Percentiles rank a stretch among this genome's conserved stretches.
Evolutionary conservation across 2,797 vertebrate genomes (phyloP).

Genomic region (Tokudaia muenninki): DNA sequence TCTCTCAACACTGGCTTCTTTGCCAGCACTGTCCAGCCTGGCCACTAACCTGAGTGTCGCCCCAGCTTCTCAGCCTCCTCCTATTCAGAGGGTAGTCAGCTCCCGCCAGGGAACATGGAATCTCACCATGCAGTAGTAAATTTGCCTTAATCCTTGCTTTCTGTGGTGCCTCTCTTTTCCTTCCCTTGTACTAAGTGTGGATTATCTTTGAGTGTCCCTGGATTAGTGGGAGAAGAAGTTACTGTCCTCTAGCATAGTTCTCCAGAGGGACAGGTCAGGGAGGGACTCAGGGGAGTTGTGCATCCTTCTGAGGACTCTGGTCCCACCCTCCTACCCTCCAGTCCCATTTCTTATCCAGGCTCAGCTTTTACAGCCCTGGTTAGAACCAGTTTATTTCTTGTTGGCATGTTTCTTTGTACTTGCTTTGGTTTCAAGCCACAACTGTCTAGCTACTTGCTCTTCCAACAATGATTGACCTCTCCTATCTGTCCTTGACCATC

Average conservation of each 20-base stretch:
- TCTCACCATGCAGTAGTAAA: neutral
- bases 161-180: neutral
- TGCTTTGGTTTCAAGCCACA: neutral
- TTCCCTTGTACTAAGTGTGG: neutral
- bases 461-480: neutral
- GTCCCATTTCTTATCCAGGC: neutral
- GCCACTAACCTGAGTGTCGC: neutral
- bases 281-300: neutral
- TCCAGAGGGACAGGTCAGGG: neutral
- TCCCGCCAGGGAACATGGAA: neutral
- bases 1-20: neutral
- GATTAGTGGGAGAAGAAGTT: neutral
- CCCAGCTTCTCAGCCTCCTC: neutral
- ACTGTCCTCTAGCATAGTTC: neutral
- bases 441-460: neutral
- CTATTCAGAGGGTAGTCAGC: neutral
- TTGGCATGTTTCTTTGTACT: neutral
- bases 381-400: neutral
- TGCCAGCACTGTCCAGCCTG: neutral
- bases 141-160: neutral
- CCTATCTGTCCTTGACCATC: neutral
- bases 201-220: neutral
- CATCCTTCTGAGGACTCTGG: constrained; percentile 10
- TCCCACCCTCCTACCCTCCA: neutral
- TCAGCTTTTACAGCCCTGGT: neutral